Percentiles rank a stretch among this genome's conserved stretches.
phyloP scores from a whole-genome alignment of 1,140 invertebrate species.

The Brachionus plicatilis region DNA sequence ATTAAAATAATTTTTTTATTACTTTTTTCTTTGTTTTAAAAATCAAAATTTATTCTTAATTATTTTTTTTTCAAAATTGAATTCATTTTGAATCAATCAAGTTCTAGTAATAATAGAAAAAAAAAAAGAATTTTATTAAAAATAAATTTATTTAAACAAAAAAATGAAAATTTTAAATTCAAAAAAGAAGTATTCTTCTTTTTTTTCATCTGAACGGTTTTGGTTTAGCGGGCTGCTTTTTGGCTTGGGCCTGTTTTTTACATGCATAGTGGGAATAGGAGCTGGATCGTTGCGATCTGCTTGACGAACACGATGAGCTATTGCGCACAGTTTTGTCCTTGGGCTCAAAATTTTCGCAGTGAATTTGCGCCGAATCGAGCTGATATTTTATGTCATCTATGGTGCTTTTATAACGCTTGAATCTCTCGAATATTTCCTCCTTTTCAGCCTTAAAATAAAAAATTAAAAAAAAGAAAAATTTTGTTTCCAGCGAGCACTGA shows the following conservation, averaged over 20 bases:
- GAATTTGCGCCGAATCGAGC: background rate
- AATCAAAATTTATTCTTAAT: no score
- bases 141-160: background rate
- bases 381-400: slow-evolving; percentile 25
- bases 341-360: background rate
- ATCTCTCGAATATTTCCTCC: slow-evolving; percentile 3
- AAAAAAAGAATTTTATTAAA: background rate
- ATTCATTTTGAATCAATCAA: no score
- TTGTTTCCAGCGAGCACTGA: background rate
- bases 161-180: background rate
- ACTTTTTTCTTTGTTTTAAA: no score
- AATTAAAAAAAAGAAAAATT: background rate
- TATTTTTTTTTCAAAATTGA: no score
- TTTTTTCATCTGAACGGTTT: slow-evolving; percentile 25
- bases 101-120: background rate
- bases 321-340: background rate
- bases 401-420: background rate
- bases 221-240: background rate
- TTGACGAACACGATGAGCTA: slow-evolving; percentile 23
- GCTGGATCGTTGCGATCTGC: background rate
- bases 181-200: background rate
- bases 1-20: no score
- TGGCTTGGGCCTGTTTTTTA: background rate
- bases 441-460: background rate
- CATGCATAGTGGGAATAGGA: slow-evolving; percentile 5